phyloP scores from a whole-genome alignment of 1,140 invertebrate species.

The Lordiphosa clarofinis region DNA sequence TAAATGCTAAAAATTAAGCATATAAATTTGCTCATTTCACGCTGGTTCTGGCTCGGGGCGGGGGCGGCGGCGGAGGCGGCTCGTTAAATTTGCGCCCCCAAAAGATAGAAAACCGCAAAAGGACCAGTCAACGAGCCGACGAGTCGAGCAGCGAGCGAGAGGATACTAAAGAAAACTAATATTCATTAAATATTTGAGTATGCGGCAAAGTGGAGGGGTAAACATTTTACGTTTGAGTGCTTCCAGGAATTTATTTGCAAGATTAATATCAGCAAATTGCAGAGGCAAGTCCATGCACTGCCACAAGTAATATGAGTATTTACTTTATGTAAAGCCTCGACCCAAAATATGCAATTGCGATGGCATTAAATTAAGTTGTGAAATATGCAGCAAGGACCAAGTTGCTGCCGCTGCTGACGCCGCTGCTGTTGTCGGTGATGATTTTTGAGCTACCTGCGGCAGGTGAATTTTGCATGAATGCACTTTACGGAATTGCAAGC shows the following conservation, averaged over 20 bases:
- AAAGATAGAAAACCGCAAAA: slow-evolving; percentile 28
- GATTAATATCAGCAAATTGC: slow-evolving; percentile 65
- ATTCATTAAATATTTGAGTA: slow-evolving; percentile 68
- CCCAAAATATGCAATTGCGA: slow-evolving; percentile 44
- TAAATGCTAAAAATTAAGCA: slow-evolving; percentile 49
- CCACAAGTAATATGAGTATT: too few relatives aligned
- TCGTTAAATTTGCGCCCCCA: slow-evolving; percentile 23
- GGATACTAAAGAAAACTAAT: slow-evolving; percentile 51
- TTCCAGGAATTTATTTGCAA: slow-evolving; percentile 62
- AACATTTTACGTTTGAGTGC: slow-evolving; percentile 67
- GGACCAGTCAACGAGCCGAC: slow-evolving; percentile 5
- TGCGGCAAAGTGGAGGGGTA: neutral
- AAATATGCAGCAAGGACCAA: slow-evolving; percentile 49
- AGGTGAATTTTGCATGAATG: slow-evolving; percentile 61
- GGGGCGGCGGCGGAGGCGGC: too few relatives aligned
- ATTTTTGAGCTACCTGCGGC: slow-evolving; percentile 49
- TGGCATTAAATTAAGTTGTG: slow-evolving; percentile 69
- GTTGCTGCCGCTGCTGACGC: slow-evolving; percentile 1
- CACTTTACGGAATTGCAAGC: slow-evolving; percentile 55
- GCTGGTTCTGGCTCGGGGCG: slow-evolving; percentile 41
- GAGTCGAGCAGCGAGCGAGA: slow-evolving; percentile 1
- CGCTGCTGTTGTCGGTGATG: slow-evolving; percentile 25
- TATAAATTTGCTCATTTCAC: slow-evolving; percentile 57
- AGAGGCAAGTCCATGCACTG: slow-evolving; percentile 21
- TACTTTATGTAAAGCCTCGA: slow-evolving; percentile 31